phyloP scores from a whole-genome alignment of 2,888 invertebrate species.

The Linyphia triangularis region DNA sequence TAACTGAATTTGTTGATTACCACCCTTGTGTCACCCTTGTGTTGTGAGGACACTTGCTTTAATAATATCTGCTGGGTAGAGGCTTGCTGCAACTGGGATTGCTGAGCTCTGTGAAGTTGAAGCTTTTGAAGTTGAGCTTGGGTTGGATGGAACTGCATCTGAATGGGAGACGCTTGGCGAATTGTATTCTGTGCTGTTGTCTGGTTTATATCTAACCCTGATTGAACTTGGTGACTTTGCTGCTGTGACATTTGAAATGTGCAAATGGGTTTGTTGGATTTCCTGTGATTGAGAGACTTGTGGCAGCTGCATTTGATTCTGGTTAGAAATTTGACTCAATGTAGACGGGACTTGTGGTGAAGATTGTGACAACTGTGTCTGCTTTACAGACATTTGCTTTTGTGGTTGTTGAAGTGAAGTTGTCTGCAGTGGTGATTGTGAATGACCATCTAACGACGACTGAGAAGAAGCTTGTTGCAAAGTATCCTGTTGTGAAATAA shows the following conservation, averaged over 20 bases:
- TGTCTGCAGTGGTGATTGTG: conserved; percentile 23
- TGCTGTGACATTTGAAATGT: conserved; percentile 22
- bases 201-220: conserved; percentile 45
- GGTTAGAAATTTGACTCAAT: conserved; percentile 5
- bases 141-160: conserved; percentile 58
- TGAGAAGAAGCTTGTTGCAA: conserved; percentile 10
- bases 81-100: conserved; percentile 50
- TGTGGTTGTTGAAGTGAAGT: conserved; percentile 12
- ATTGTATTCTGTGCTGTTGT: conserved; percentile 27
- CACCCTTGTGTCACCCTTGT: conserved; percentile 16
- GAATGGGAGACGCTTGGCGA: conserved; percentile 56
- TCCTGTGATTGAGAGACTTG: conserved; percentile 22
- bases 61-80: conserved; percentile 50
- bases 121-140: conserved; percentile 53
- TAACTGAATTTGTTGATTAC: conserved; percentile 56
- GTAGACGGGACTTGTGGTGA: conserved; percentile 26
- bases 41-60: conserved; percentile 40
- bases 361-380: conserved; percentile 31
- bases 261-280: conserved; percentile 22
- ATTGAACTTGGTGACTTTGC: not conserved
- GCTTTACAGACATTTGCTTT: conserved; percentile 7
- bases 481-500: conserved; percentile 6
- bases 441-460: not conserved
- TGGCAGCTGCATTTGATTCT: conserved; percentile 8
- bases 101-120: conserved; percentile 43